Base-by-base conservation (phyloP, 2,797 vertebrate species). In the Rhabdophis nuchalis region DNA sequence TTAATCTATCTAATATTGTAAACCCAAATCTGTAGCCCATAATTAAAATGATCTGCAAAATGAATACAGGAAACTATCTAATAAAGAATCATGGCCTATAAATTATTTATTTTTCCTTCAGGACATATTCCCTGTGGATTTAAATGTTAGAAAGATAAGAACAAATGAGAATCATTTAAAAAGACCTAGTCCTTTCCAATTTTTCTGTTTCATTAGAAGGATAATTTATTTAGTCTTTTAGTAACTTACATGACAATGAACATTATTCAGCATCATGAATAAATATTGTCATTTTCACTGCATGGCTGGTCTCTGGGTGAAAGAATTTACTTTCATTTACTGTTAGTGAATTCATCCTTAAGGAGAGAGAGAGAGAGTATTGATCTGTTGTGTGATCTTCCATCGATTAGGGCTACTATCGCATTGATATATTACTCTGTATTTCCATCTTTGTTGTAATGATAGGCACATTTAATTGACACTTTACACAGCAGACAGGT, bases 331-430 rank as follows among this genome's bases (percentile, higher is more conserved):
- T 96, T 97, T 98, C 96, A 95, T 96, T 97, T 96, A 95, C 94
- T 95, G 93, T 97, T 97, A 97, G 95, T 92, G 93, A 95, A 92
- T 96, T 97, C 94, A 96, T 97, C 97, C 96, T 97, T 97, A 97
- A 97, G 96, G 29, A 97, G 95, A 97, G 97, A 94, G 93, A 90
- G 85, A 97, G 97, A 94, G 36, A 90, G 85, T 95, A 98, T 98
- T 96, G 97, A 98, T 98, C 96, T 96, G 95, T 96, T 97, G 97
- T 97, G 97, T 97, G 96, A 96, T 97, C 97, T 96, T 97, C 96
- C 95, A 97, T 95, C 96, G 96, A 96, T 94, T 96, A 91, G 95
- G 96, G 95, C 97, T 94, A 86, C 86, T 89, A 91, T 93, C 92
- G 36, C 88, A 91, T 90, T 90, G 54, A 90, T 60, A 88, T 36